These are phyloP conservation scores for Petrolisthes manimaculis DNA, from an alignment of 2,888 invertebrate genomes.

Conservation along the genomic window DNA sequence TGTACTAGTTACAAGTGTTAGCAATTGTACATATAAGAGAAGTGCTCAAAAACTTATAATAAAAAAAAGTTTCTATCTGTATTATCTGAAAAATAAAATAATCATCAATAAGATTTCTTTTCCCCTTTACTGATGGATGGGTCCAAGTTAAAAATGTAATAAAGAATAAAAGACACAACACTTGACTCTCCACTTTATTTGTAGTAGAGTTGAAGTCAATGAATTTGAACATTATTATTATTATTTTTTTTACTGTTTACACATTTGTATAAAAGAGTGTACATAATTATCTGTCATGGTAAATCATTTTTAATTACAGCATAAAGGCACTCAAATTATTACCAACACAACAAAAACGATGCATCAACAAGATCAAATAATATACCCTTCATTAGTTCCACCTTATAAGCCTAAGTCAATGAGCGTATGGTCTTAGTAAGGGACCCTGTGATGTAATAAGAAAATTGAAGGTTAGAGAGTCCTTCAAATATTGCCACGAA, in stretches of 20 bases:
- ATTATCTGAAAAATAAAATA: background rate
- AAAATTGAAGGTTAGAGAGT: too few species aligned
- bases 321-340: slow-evolving; percentile 61
- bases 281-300: slow-evolving; percentile 26
- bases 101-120: background rate
- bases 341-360: slow-evolving; percentile 52
- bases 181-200: slow-evolving; percentile 33
- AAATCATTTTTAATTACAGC: slow-evolving; percentile 46
- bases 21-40: too few species aligned
- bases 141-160: slow-evolving; percentile 5
- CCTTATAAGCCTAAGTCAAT: slow-evolving; percentile 38
- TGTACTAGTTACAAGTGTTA: too few species aligned
- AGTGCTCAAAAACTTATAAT: too few species aligned
- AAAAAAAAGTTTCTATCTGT: too few species aligned
- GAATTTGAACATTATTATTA: slow-evolving; percentile 18
- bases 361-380: slow-evolving; percentile 42
- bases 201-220: background rate
- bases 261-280: slow-evolving; percentile 36
- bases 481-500: too few species aligned
- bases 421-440: slow-evolving; percentile 20
- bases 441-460: too few species aligned
- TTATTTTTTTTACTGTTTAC: too few species aligned
- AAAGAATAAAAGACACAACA: slow-evolving; percentile 28
- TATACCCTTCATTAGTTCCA: slow-evolving; percentile 49
- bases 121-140: slow-evolving; percentile 29